A percentile compares a stretch with the other conserved stretches of the same genome.
Evolutionary conservation across 1,140 invertebrate genomes (phyloP).

Genomic region (Patella vulgata): DNA sequence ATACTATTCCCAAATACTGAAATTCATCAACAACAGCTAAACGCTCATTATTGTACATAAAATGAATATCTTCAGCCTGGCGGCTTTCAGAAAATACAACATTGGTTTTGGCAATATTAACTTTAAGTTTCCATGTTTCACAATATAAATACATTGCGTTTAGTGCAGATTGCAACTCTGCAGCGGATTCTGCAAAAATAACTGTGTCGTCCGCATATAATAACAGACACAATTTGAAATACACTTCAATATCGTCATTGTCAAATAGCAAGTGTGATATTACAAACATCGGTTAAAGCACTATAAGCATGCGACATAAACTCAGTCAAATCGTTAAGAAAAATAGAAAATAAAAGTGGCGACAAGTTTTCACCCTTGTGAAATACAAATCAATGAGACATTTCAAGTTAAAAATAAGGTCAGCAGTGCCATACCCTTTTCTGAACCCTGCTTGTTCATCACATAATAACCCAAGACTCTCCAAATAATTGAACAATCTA

Average conservation of each 20-base stretch:
- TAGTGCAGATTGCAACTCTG: constrained; percentile 20
- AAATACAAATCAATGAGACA: too few relatives aligned
- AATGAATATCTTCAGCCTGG: neutral
- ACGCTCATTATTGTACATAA: neutral
- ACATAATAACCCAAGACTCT: neutral
- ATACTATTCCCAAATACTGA: constrained; percentile 25
- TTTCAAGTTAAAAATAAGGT: constrained; percentile 6
- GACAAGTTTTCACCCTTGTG: too few relatives aligned
- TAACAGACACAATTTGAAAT: constrained; percentile 19
- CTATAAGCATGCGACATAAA: too few relatives aligned
- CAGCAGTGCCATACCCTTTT: neutral
- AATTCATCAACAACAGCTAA: constrained; percentile 11
- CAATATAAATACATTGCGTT: constrained; percentile 12
- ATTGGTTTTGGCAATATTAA: constrained; percentile 33
- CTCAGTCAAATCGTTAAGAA: too few relatives aligned
- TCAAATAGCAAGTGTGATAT: too few relatives aligned
- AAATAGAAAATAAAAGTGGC: too few relatives aligned
- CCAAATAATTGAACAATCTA: neutral
- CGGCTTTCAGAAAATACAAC: constrained; percentile 7
- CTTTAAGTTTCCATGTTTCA: constrained; percentile 20
- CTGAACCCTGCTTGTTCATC: constrained; percentile 15
- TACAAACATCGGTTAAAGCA: too few relatives aligned
- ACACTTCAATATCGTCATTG: too few relatives aligned
- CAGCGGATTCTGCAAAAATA: constrained; percentile 14
- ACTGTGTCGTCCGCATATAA: constrained; percentile 36